Base-by-base conservation (phyloP, 2,888 invertebrate genomes). In the Cristatella mucedo region DNA sequence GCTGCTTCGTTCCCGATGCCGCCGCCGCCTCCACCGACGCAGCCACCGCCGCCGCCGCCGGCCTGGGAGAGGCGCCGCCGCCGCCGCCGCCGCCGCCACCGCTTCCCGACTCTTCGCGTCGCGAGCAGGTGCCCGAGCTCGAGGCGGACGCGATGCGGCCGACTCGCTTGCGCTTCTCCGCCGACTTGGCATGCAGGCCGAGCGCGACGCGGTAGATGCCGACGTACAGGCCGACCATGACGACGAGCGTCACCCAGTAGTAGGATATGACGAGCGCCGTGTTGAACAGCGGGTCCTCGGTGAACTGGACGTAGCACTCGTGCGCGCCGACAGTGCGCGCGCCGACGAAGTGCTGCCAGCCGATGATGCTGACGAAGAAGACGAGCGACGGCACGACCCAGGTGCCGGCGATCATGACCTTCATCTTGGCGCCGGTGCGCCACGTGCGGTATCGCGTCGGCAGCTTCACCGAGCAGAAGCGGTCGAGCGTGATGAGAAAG, bases 261-360 rank as follows among this genome's bases (percentile, higher is more conserved):
- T 95, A 95, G 34, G 82, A 82, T 53, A 95, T 86, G 41, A 93
- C 93, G 43, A 95, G 74, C 38, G 91, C 82, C 49, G 93, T 91
- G 63, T 95, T 97, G 66, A 97, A 93, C 40, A 91, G 77, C 0
- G 93, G 87, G 66, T 95, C 87, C 66, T 89, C 89, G 45, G 95
- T 74, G 68, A 97, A 97, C 67, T 95, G 93, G 13, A 93, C 93
- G 41, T 86, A 82, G 61, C 93, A 95, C 66, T 84, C 80, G 2
- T 82, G 83, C 11, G 82, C 82, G 52, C 76, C 70, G 39, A 91
- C 72, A 53, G 89, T 85, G 44, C 91, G 73, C 57, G 79, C 82
- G 16, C 95, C 93, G 33, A 87, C 82, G 59, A 95, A 95, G 64
- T 89, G 87, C 61, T 93, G 93, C 91, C 95, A 97, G 31, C 95